A percentile compares a stretch with the other conserved stretches of the same genome.
Conservation (phyloP, 2,888 invertebrate species). For the Aphidius colemani region DNA sequence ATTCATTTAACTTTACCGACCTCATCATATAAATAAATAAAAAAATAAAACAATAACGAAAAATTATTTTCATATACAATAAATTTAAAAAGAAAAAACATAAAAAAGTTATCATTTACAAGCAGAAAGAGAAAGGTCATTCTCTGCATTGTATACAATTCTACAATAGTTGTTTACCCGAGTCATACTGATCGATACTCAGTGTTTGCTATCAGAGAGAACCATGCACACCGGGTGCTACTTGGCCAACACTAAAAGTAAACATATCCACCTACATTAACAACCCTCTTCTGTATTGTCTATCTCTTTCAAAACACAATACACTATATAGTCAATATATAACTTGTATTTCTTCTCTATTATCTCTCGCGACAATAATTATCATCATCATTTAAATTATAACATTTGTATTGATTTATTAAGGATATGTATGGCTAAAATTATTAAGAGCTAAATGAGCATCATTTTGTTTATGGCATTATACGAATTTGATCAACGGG, state of each 20-base stretch:
- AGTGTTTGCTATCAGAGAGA: conserved; percentile 59
- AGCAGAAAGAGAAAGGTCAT: conserved; percentile 45
- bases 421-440: too few species aligned
- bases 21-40: too few species aligned
- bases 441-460: too few species aligned
- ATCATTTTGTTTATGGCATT: too few species aligned
- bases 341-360: background rate
- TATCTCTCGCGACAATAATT: background rate
- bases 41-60: too few species aligned
- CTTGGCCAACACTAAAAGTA: conserved; percentile 57
- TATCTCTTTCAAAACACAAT: too few species aligned
- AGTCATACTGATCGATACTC: conserved; percentile 59
- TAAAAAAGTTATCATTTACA: conserved; percentile 18
- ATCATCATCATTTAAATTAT: too few species aligned
- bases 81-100: too few species aligned
- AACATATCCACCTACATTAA: conserved; percentile 47
- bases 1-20: too few species aligned
- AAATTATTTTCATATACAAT: too few species aligned
- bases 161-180: conserved; percentile 59
- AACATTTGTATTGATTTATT: background rate
- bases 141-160: conserved; percentile 44
- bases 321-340: too few species aligned
- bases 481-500: too few species aligned
- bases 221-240: conserved; percentile 56
- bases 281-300: conserved; percentile 10